Evolutionary conservation across 1,140 invertebrate species (phyloP).

Genomic region (Whitmania pigra): DNA sequence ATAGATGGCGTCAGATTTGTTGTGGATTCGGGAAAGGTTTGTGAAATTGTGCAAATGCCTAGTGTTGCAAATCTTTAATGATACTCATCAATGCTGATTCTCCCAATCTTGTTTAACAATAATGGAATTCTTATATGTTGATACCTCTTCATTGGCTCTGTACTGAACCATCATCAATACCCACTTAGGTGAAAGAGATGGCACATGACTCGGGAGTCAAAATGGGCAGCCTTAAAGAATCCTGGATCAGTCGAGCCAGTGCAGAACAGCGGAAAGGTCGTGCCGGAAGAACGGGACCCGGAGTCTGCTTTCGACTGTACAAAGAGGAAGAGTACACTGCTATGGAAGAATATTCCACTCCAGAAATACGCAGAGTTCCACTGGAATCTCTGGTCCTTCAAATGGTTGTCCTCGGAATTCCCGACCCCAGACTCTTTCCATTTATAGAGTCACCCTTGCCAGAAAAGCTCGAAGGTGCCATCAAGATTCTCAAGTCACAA

Average conservation of each 20-base stretch:
- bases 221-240: constrained; percentile 75
- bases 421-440: constrained; percentile 74
- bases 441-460: constrained; percentile 76
- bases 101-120: no score
- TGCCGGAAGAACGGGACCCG: constrained; percentile 53
- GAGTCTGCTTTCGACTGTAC: constrained; percentile 62
- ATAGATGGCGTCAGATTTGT: constrained; percentile 98
- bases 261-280: constrained; percentile 91
- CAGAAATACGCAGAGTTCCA: constrained; percentile 81
- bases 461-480: constrained; percentile 70
- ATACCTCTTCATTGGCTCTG: no score
- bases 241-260: constrained; percentile 92
- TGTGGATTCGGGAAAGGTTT: constrained; percentile 63
- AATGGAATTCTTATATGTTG: no score
- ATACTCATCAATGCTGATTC: no score
- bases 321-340: constrained; percentile 64
- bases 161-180: no score
- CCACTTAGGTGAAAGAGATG: constrained; percentile 74
- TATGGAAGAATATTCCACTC: constrained; percentile 64
- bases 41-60: constrained; percentile 50
- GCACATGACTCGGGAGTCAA: constrained; percentile 76
- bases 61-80: no score
- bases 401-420: constrained; percentile 87
- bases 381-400: constrained; percentile 80
- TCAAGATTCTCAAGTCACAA: constrained; percentile 45